Evolutionary conservation across 2,888 invertebrate species (phyloP), one percentile per base, ranked within the genome.

Genomic region (Ormyrus nitidulus): DNA sequence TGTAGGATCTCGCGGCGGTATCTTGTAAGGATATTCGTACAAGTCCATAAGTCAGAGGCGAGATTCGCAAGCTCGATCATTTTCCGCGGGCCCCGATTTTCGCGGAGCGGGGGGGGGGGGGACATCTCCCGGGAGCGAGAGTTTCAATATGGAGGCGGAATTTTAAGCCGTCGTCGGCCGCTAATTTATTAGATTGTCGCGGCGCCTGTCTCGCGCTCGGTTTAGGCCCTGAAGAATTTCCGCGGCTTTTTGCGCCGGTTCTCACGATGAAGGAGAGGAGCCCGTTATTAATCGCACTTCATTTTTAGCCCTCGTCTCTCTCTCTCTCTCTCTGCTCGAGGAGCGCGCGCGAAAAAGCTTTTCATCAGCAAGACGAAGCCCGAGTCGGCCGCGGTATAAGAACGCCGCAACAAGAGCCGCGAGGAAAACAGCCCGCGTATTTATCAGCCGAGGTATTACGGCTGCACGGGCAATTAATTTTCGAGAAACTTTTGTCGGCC

Each of bases 231-330:
- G 46, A 66, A 51, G 66, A 58, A 68, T 68, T 48, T 51, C 10
- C 54, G 34, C 48, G 46, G 51, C 34, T 34, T 34, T 34, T 34
- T 34, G 34, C 34, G 34, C 34, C 34, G 34, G 34, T 34, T 34
- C 34, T 34, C 34, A 34, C 34, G 34, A 34, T 0, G 34, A 34
- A 34, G 34, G 34, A 34, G 34, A 49, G n/a, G 34, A 59, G 54
- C 53, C 66, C 53, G 76, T 81, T 81, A 81, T 81, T 81, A 81
- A 81, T 81, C 68, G 81, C 53, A 48, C 73, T 79, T 79, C 79
- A 81, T 81, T 81, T 81, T 81, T 81, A 76, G 72, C 68, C 53
- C 68, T 53, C 53, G n/a, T 44, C 64, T 44, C 71, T 34, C 34
- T 34, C 34, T 34, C 34, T 34, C 2, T 34, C 34, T 34, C 10